These are phyloP conservation scores for Notarius quadriscutis DNA, from an alignment of 2,113 vertebrate genomes.

Conservation along the genomic window DNA sequence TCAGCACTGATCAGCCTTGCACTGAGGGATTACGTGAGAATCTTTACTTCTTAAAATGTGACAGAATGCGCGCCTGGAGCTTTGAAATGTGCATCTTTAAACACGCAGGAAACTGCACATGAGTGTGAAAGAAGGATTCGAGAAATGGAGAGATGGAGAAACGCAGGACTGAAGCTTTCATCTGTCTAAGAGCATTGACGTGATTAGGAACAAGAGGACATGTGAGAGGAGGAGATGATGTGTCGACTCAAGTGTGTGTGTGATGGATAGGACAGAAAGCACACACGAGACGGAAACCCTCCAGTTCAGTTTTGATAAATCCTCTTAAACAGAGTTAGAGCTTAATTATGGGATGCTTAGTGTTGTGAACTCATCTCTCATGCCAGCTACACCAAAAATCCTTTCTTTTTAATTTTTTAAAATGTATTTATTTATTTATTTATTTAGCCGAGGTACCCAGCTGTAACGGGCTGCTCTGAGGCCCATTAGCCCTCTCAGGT, in stretches of 20 bases:
- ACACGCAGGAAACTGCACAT: neutral
- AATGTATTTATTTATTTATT: neutral
- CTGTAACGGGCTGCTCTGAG: neutral
- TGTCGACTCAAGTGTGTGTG: slow-evolving; percentile 19
- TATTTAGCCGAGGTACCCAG: slow-evolving; percentile 16
- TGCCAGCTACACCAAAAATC: neutral
- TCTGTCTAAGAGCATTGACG: slow-evolving; percentile 44
- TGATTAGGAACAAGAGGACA: slow-evolving; percentile 37
- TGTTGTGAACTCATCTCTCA: slow-evolving; percentile 56
- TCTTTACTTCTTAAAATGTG: slow-evolving; percentile 14
- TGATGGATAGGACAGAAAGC: slow-evolving; percentile 8
- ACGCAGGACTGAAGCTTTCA: slow-evolving; percentile 15
- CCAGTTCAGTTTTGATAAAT: slow-evolving; percentile 75
- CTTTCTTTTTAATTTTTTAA: neutral
- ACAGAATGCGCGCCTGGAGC: slow-evolving; percentile 15
- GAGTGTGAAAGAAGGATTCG: slow-evolving; percentile 16
- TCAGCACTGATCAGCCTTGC: neutral
- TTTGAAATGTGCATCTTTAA: neutral
- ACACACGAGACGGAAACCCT: slow-evolving; percentile 46
- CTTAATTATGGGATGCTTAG: slow-evolving; percentile 71
- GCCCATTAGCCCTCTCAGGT: slow-evolving; percentile 35
- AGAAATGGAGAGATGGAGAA: neutral
- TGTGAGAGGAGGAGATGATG: slow-evolving; percentile 30
- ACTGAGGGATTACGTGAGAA: slow-evolving; percentile 1
- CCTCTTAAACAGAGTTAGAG: slow-evolving; percentile 72